Evolutionary conservation across 2,888 invertebrate species (phyloP).

Genomic region (Clivina fossor): DNA sequence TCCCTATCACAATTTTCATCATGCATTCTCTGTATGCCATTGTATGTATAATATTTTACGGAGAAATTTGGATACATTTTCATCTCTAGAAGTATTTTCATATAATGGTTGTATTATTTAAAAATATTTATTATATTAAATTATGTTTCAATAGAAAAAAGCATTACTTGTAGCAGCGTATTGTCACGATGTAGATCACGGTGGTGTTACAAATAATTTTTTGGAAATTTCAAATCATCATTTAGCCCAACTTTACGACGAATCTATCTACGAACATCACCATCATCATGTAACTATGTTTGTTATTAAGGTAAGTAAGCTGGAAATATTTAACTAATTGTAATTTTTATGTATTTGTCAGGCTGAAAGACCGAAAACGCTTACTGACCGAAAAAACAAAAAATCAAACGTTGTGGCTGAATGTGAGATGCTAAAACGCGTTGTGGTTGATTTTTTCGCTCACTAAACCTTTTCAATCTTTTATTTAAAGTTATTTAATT

Average conservation of each 20-base stretch:
- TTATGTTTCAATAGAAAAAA: constrained; percentile 36
- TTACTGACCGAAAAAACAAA: no score
- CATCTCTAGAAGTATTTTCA: constrained; percentile 57
- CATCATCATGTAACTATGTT: constrained; percentile 61
- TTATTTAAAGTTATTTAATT: neutral
- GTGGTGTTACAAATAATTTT: constrained; percentile 64
- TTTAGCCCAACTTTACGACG: constrained; percentile 58
- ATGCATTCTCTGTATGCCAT: constrained; percentile 64
- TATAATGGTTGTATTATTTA: no score
- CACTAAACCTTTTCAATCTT: no score
- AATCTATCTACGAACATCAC: constrained; percentile 62
- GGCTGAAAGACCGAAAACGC: no score
- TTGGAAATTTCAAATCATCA: constrained; percentile 58
- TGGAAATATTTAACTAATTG: no score
- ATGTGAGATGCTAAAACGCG: no score
- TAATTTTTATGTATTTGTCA: no score
- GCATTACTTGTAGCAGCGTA: constrained; percentile 60
- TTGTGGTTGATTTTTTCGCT: no score
- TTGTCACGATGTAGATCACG: constrained; percentile 66
- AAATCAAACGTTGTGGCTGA: no score
- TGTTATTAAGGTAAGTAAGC: constrained; percentile 57
- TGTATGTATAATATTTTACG: constrained; percentile 60
- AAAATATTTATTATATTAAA: neutral
- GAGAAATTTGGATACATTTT: constrained; percentile 56
- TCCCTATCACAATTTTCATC: constrained; percentile 65